A percentile compares a stretch with the other conserved stretches of the same genome.
Conservation (phyloP, 2,888 invertebrate species). For the Rutpela maculata region DNA sequence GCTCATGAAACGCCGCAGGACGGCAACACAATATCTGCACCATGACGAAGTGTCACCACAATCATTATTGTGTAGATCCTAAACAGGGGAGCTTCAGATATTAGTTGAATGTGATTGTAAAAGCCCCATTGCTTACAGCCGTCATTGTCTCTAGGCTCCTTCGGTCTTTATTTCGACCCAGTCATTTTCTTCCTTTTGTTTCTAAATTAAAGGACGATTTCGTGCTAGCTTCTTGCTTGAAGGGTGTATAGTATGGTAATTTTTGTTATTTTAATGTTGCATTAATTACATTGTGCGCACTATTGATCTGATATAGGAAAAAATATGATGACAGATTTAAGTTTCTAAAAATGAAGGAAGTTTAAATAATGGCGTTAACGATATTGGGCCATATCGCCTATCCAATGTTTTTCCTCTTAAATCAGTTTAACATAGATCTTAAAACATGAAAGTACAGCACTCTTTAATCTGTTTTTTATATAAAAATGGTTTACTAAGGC, state of each 20-base stretch:
- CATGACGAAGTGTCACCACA: conserved; percentile 27
- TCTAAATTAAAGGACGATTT: conserved; percentile 49
- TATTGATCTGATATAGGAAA: neutral
- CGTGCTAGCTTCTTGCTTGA: conserved; percentile 23
- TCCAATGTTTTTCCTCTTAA: no score
- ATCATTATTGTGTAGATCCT: conserved; percentile 34
- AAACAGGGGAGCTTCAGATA: conserved; percentile 37
- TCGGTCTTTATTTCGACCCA: conserved; percentile 44
- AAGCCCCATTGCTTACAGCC: conserved; percentile 32
- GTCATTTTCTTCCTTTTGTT: conserved; percentile 49
- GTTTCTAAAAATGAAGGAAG: no score
- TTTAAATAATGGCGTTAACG: no score
- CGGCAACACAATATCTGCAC: conserved; percentile 28
- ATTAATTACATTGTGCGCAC: neutral
- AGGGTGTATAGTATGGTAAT: conserved; percentile 14
- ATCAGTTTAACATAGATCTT: no score
- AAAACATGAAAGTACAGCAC: no score
- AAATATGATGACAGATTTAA: neutral
- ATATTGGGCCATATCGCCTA: no score
- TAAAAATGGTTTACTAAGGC: no score
- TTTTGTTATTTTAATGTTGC: conserved; percentile 21
- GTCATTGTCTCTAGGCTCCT: conserved; percentile 29
- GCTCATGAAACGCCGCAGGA: conserved; percentile 18
- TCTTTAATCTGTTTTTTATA: no score
- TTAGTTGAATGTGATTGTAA: conserved; percentile 38